Evolutionary conservation across 2,888 invertebrate species (phyloP), one percentile per base, ranked within the genome.

Genomic region (Phengaris alcon): DNA sequence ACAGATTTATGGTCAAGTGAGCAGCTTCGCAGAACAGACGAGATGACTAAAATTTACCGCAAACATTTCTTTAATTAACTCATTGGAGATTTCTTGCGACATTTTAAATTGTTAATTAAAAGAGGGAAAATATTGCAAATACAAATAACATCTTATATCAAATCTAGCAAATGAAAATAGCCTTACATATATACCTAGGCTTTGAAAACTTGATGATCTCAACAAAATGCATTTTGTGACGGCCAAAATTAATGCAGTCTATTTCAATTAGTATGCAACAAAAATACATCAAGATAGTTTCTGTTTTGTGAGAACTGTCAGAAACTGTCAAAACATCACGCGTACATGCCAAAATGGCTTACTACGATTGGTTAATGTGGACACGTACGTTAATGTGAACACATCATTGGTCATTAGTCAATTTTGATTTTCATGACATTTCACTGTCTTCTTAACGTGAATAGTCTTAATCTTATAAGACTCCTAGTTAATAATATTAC

Each of bases 1-100:
- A 78, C 79, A 84, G 90, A 91, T 91, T 90, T 90, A 91, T 87
- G 82, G 75, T 79, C 79, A 78, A 77, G 78, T 81, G 82, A 86
- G 87, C 87, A 85, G 84, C 76, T 77, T 78, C 76, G 76, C 22
- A 70, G 74, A 76, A 78, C 73, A 64, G 54, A 52, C 15, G 48
- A 10, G 74, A 64, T 48, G 69, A 55, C 68, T 69, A 54, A 69
- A 75, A 46, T 48, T 46, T 51, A 64, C 68, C 12, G 68, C 70
- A 51, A 15, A 70, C 35, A 22, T 7, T 7, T 7, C 64, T 51
- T 48, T 35, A 44, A 64, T 44, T 64, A 35, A 12, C 64, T 64
- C 44, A 22, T 22, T 64, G 35, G 5, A n/a, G 55, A n/a, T 12
- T 64, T 64, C 64, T 64, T 35, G 35, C 10, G 64, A 64, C 64